Base-by-base conservation (phyloP, 2,797 vertebrate species). In the Luscinia megarhynchos region DNA sequence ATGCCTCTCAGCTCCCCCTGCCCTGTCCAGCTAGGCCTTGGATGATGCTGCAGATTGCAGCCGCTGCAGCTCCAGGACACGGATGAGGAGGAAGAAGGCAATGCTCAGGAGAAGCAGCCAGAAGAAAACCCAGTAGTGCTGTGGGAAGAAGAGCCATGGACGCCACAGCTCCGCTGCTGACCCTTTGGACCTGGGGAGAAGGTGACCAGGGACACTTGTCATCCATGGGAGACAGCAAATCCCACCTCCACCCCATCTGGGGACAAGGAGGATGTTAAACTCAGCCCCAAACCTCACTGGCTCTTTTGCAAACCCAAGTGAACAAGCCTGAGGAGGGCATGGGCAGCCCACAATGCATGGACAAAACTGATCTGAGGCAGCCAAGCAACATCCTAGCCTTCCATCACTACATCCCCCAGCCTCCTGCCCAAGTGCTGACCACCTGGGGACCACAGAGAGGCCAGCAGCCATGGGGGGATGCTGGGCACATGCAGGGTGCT, bases 61-160 rank as follows among this genome's bases (percentile, higher is more conserved):
- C 36, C 40, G 5, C 89, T 96, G 96, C 83, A 97, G 12, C 91
- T 97, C 96, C 81, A 96, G 85, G 54, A 70, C 23, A 2, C 89
- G 92, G 87, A 96, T 0, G 27, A 97, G 69, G 66, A 96, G 80
- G 58, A 97, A 90, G 87, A 97, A 96, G 57, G 87, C 43, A 3
- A 97, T 41, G 46, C 96, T 96, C 40, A 97, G 85, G 64, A 97
- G 95, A 48, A 97, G 95, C 59, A 97, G 81, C 94, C 97, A 96
- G 63, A 97, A 78, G 77, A 97, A 79, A 89, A 96, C 8, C 95
- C 96, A 95, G 53, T 91, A 97, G 69, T 96, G 84, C 32, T 91
- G 94, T 0, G 95, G 93, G 78, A 97, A 32, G 77, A 95, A 90
- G 81, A 94, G 73, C 97, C 97, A 96, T 0, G 89, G 78, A 84